Evolutionary conservation across 2,797 vertebrate genomes (phyloP), one percentile per base, ranked within the genome.

Genomic region (Premnoplex brunnescens): DNA sequence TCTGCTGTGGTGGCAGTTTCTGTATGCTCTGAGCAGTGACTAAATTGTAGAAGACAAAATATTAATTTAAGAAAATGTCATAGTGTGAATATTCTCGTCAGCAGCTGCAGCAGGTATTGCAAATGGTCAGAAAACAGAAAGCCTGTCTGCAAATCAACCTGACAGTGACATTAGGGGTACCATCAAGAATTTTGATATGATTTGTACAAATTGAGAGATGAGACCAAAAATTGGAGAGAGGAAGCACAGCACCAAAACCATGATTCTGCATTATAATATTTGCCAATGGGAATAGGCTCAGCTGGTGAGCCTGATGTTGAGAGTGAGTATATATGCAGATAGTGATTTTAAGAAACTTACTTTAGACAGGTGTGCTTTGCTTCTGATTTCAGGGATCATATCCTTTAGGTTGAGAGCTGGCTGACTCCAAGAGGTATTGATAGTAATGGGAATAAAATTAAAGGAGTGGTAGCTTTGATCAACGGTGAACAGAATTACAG

Each of bases 161-260:
- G 62, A 41, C n/a, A 26, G 56, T 58, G 64, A 36, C 1, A 0
- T 63, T 30, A 54, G 26, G 32, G 16, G 15, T 36, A 77, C 30
- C 12, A 43, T 49, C 24, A 72, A 51, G 23, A 81, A 46, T 22
- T 54, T 7, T 60, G 22, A 44, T 81, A 13, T 0, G 0, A 9
- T 60, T 77, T 36, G 15, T 72, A 60, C n/a, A 62, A 43, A 67
- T 75, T 3, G 7, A 52, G 68, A 74, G 32, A 18, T 34, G 44
- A 56, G 21, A 72, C 13, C 30, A 36, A 9, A 76, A 88, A n/a
- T 5, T 17, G 10, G 41, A 28, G 39, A 79, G 43, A 41, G 5
- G 46, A 19, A 49, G 30, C 14, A 56, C 1, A 1, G 28, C 46
- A 20, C 19, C 52, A 72, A 34, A 22, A 8, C 0, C 2, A 54